Percentiles rank a stretch among this genome's conserved stretches.
Evolutionary conservation across 2,113 vertebrate species (phyloP).

Genomic region (Axis porcinus): DNA sequence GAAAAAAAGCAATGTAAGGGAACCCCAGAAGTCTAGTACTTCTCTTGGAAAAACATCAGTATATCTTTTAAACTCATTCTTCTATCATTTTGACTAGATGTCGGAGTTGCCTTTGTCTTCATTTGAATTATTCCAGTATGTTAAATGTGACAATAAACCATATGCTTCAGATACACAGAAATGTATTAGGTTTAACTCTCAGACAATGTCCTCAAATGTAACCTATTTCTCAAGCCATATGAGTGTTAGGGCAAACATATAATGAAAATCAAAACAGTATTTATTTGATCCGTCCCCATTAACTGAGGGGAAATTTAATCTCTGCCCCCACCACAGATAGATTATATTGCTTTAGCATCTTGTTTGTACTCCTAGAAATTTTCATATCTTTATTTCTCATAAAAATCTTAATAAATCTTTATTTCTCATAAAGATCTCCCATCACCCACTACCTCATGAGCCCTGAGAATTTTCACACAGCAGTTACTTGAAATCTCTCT

Average conservation of each 20-base stretch:
- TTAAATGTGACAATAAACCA: neutral
- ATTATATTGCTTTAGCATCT: neutral
- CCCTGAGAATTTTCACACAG: neutral
- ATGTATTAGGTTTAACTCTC: neutral
- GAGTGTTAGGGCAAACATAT: neutral
- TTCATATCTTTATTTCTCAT: neutral
- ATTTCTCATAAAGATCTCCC: neutral
- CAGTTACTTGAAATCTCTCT: neutral
- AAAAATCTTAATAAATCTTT: neutral
- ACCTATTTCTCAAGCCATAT: neutral
- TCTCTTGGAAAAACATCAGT: neutral
- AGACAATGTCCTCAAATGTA: neutral
- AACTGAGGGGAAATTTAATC: neutral
- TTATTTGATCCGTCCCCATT: neutral
- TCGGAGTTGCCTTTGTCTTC: neutral
- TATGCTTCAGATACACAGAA: neutral
- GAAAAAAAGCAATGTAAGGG: neutral
- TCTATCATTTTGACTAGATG: neutral
- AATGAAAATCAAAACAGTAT: neutral
- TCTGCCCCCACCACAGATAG: neutral
- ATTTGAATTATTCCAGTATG: neutral
- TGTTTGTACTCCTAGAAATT: neutral
- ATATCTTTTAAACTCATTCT: neutral
- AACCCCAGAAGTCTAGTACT: neutral
- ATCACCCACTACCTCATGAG: neutral